phyloP scores from a whole-genome alignment of 2,797 vertebrate species.

The Fistularia tabacaria region DNA sequence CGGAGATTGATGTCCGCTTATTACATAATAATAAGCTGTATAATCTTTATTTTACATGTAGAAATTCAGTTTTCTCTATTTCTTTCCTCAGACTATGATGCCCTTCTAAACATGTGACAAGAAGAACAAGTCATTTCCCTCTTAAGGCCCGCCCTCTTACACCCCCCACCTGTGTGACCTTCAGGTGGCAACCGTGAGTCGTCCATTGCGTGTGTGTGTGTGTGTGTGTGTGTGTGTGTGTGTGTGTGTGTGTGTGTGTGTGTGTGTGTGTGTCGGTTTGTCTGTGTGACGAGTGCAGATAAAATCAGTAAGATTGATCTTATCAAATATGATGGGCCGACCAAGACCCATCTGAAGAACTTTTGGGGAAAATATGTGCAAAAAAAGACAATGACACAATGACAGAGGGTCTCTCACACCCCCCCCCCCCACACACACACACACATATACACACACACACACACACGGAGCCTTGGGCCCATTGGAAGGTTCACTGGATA shows the following conservation, averaged over 20 bases:
- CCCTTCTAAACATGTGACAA: not conserved
- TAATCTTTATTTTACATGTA: not conserved
- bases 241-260: not conserved
- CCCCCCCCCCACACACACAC: too few species aligned
- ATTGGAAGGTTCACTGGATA: too few species aligned
- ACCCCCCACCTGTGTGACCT: constrained; percentile 69
- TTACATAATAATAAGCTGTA: not conserved
- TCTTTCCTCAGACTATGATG: not conserved
- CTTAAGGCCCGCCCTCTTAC: constrained; percentile 32
- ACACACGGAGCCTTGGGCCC: too few species aligned
- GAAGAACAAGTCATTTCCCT: not conserved
- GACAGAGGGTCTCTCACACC: too few species aligned
- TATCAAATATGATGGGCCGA: constrained; percentile 2
- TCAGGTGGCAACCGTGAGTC: constrained; percentile 51
- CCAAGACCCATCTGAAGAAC: not conserved
- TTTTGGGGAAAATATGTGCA: not conserved
- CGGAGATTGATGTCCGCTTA: too few species aligned
- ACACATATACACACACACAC: too few species aligned
- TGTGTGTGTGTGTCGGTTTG: not conserved
- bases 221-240: not conserved
- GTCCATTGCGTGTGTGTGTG: constrained; percentile 22
- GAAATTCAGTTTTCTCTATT: not conserved
- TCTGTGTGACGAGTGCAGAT: not conserved
- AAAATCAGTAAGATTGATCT: not conserved
- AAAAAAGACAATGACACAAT: too few species aligned